Conservation (phyloP, 2,113 vertebrate genomes). For the Pomatorhinus ruficollis region DNA sequence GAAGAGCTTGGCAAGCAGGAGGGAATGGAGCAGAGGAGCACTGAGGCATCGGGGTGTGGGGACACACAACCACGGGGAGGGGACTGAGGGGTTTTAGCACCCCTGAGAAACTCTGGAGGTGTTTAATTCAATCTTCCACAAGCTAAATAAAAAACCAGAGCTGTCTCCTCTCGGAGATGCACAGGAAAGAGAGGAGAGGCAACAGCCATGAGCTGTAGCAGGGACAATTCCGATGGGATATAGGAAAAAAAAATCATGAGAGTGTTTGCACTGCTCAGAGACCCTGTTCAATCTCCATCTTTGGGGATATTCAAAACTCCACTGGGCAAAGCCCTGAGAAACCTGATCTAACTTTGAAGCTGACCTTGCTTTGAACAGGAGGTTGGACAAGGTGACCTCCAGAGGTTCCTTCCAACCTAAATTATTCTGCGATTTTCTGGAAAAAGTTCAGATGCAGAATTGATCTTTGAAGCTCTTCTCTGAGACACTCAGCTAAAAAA, state of each 20-base stretch:
- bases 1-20: not conserved
- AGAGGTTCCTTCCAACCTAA: not conserved
- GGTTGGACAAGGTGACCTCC: not conserved
- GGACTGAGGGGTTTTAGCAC: not conserved
- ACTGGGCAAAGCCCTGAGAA: not conserved
- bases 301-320: not conserved
- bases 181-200: not conserved
- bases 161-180: not conserved
- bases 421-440: not conserved
- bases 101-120: not conserved
- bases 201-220: not conserved
- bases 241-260: not conserved
- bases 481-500: not conserved
- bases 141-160: not conserved
- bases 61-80: not conserved
- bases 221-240: not conserved
- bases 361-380: not conserved
- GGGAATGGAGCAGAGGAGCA: not conserved
- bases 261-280: not conserved
- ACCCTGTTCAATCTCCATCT: not conserved
- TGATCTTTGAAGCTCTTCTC: not conserved
- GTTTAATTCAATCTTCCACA: not conserved
- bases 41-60: fast-evolving
- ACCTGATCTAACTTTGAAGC: not conserved
- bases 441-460: not conserved